Percentiles rank a stretch among this genome's conserved stretches.
These are phyloP conservation scores for Heterotis niloticus DNA, from an alignment of 2,113 vertebrate species.

Conservation along the genomic window DNA sequence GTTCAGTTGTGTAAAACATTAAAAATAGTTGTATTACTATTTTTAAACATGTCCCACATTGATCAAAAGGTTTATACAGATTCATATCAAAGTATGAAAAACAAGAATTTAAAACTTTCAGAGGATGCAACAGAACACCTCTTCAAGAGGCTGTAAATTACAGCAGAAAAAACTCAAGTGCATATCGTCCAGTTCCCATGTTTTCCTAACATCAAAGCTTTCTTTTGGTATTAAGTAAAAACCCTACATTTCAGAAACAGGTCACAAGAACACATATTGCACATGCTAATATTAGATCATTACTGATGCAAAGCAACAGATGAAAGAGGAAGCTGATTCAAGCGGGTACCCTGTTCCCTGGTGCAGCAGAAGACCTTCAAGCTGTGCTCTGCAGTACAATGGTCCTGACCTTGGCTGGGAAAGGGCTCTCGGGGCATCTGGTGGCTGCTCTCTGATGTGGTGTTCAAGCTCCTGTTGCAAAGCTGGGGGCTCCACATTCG, in stretches of 20 bases:
- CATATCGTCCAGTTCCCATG: conserved; percentile 26
- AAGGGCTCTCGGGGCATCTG: not conserved
- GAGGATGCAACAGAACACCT: conserved; percentile 26
- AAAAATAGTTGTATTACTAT: conserved; percentile 21
- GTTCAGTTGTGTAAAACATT: not conserved
- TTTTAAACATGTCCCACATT: conserved; percentile 28
- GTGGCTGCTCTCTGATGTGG: not conserved
- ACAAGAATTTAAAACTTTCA: conserved; percentile 33
- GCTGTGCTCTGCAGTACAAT: conserved; percentile 5
- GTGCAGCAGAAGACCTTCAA: not conserved
- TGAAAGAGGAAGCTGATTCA: not conserved
- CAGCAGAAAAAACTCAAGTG: conserved; percentile 20
- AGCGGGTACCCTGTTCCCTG: not conserved
- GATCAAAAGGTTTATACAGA: conserved; percentile 30
- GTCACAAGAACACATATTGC: not conserved
- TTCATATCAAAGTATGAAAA: conserved; percentile 26
- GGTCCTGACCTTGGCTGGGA: conserved; percentile 22
- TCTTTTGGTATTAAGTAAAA: not conserved
- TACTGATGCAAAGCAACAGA: not conserved
- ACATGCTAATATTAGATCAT: conserved; percentile 6
- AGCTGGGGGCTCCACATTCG: conserved; percentile 5
- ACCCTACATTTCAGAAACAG: not conserved
- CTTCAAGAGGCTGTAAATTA: conserved; percentile 23
- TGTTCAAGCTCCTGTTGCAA: not conserved
- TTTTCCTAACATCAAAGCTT: conserved; percentile 22